Evolutionary conservation across 2,888 invertebrate species (phyloP), one percentile per base, ranked within the genome.

Genomic region (Drosophila flavopinicola): DNA sequence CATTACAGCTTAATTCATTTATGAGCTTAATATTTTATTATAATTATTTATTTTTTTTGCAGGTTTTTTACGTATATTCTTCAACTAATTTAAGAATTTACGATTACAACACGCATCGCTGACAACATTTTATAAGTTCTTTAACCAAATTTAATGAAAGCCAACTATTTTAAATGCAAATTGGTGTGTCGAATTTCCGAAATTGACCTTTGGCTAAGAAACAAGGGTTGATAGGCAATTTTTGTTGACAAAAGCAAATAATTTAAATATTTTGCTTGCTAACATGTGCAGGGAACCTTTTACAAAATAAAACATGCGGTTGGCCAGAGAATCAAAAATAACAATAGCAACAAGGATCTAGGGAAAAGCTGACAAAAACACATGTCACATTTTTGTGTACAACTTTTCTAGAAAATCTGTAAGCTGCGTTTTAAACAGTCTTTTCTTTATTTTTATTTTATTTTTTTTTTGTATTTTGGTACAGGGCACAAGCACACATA

Each of bases 381-480:
- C 87, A 86, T 80, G 87, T 80, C 87, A 68, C 67, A 84, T 73
- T 69, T 79, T 58, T 85, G 66, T 68, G 65, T 83, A 65, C 56
- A 70, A 70, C 52, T 73, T 70, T 66, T 69, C 78, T 80, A 70
- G 56, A 63, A 73, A 77, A 52, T 73, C 49, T 85, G 70, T 80
- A 86, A 80, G 68, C 87, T 63, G 66, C 66, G 69, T 54, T 63
- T 59, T 54, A 53, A 57, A 52, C 64, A 42, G 51, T 25, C 59
- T 66, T 66, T 32, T 10, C 20, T 17, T 35, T 9, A 13, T 13
- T 3, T 29, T 17, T 1, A 1, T 44, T 4, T 42, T 25, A n/a
- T 17, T 44, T 5, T n/a, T 42, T 9, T 27, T 17, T 9, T 17
- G 11, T 11, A 39, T 17, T 29, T 27, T 33, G 9, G 20, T 5